Percentiles rank a stretch among this genome's conserved stretches.
Conservation (phyloP, 2,113 vertebrate genomes). For the Corythoichthys haematopterus region DNA sequence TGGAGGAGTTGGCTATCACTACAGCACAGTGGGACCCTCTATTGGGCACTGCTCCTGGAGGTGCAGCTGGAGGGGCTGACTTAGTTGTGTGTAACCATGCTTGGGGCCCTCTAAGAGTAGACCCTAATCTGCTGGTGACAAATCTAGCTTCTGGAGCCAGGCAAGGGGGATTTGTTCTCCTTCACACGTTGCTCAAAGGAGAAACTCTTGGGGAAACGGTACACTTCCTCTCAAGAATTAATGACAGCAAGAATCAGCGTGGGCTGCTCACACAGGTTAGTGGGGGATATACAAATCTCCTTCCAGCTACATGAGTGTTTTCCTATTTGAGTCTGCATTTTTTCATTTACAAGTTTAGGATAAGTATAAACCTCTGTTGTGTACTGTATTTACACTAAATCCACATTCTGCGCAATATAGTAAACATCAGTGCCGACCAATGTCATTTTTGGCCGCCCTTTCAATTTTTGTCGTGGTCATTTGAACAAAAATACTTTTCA, state of each 20-base stretch:
- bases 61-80: conserved; percentile 62
- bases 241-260: conserved; percentile 48
- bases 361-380: not conserved
- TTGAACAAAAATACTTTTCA: too few species aligned
- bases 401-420: not conserved
- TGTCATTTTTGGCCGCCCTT: too few species aligned
- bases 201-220: conserved; percentile 80
- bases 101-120: conserved; percentile 38
- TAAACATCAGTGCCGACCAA: not conserved
- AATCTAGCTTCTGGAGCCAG: conserved; percentile 79
- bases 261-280: conserved; percentile 81
- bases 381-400: too few species aligned
- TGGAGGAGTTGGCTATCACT: conserved; percentile 67
- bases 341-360: not conserved
- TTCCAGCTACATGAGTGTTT: not conserved
- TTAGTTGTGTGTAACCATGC: conserved; percentile 83
- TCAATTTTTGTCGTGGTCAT: too few species aligned
- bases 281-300: not conserved
- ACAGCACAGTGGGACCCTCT: conserved; percentile 80
- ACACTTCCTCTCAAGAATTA: conserved; percentile 72
- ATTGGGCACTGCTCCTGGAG: conserved; percentile 57
- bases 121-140: conserved; percentile 58
- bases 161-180: conserved; percentile 83
- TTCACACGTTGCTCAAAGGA: conserved; percentile 83
- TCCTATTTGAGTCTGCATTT: not conserved